A percentile compares a stretch with the other conserved stretches of the same genome.
Conservation (phyloP, 2,888 invertebrate genomes). For the Troides aeacus region DNA sequence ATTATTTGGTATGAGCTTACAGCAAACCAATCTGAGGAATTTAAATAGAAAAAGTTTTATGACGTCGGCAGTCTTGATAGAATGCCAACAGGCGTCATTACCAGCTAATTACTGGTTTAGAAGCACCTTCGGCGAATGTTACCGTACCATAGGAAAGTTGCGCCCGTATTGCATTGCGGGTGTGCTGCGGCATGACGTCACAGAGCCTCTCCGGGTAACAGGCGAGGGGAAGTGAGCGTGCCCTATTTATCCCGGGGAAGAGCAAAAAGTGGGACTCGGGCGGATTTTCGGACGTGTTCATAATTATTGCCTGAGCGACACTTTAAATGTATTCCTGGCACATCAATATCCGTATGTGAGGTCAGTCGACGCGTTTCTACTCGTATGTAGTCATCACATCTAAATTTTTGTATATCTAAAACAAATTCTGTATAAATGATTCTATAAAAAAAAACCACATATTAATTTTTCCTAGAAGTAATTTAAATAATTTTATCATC, state of each 20-base stretch:
- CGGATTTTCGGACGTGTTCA: constrained; percentile 39
- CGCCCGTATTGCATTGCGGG: constrained; percentile 41
- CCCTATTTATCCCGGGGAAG: constrained; percentile 50
- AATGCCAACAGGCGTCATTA: constrained; percentile 22
- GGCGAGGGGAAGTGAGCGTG: constrained; percentile 37
- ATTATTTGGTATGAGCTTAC: constrained; percentile 1
- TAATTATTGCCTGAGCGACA: constrained; percentile 28
- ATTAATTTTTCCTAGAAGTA: no score
- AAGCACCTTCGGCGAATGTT: constrained; percentile 22
- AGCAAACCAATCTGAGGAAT: constrained; percentile 1
- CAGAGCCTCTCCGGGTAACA: constrained; percentile 30
- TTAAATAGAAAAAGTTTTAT: constrained; percentile 26
- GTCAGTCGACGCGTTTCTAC: not conserved
- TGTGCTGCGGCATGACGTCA: constrained; percentile 45
- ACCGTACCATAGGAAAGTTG: constrained; percentile 26
- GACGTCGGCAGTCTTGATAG: constrained; percentile 12
- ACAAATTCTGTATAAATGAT: no score
- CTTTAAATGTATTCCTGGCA: constrained; percentile 5
- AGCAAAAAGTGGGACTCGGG: constrained; percentile 40
- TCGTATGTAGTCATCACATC: no score
- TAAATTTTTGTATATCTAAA: no score
- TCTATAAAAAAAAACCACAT: no score
- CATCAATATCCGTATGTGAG: constrained; percentile 1
- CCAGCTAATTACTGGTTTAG: constrained; percentile 18
- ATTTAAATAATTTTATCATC: no score